Evolutionary conservation across 2,113 vertebrate species (phyloP), one percentile per base, ranked within the genome.

Genomic region (Sakesphorus luctuosus): DNA sequence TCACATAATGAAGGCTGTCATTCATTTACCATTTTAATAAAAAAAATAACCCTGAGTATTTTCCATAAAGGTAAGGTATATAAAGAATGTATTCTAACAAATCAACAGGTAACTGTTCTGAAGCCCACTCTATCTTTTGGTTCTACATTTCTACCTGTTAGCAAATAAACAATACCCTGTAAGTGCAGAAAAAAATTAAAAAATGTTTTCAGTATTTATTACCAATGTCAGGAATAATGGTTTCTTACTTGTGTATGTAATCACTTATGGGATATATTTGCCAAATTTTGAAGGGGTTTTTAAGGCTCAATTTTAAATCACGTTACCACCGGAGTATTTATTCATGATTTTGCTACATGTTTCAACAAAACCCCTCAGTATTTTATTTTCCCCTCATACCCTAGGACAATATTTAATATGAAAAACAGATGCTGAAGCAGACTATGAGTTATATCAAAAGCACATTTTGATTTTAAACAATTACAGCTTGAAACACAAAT

Each of bases 261-360:
- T 84, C 79, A 90, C 55, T 76, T 74, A 59, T 69, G 40, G 55
- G 55, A 88, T 15, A 6, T 44, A 76, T 56, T 50, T 97, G 79
- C 93, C 93, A 96, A 78, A 84, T 75, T 89, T 47, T 84, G 40
- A 84, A 72, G 78, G 59, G 33, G 19, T 87, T 90, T 94, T 88
- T 72, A 74, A 80, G 52, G 52, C 74, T 93, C 36, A 63, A 7
- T 90, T 86, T 55, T 96, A 93, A 97, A 95, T 93, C 91, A 94
- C 5, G 5, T 75, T 79, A 96, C 93, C 91, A 74, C 87, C 94
- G 75, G 55, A 96, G 83, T 87, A 96, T 74, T 92, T 79, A 25
- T 74, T 91, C 93, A 85, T 55, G 33, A 75, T 84, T 96, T 96
- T 93, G 93, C 49, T 69, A 76, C 15, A 25, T 13, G 40, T 62